Percentiles rank a stretch among this genome's conserved stretches.
Conservation (phyloP, 2,113 vertebrate genomes). For the Hydrolagus affinis region DNA sequence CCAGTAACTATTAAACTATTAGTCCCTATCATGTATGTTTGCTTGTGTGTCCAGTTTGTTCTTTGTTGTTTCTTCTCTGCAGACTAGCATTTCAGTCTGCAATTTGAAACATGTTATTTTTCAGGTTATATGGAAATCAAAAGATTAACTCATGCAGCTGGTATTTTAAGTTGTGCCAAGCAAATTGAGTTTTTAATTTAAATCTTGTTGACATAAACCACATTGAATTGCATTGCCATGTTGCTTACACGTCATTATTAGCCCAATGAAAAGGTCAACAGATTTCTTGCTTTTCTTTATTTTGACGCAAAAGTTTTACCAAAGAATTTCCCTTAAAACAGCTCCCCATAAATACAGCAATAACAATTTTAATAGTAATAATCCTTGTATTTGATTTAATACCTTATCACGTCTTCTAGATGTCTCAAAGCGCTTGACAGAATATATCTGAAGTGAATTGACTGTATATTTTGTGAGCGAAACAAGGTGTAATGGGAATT, state of each 20-base stretch:
- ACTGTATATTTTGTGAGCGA: too few relatives aligned
- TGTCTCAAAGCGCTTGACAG: too few relatives aligned
- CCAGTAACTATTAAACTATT: too few relatives aligned
- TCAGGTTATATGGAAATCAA: too few relatives aligned
- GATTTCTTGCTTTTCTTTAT: background rate
- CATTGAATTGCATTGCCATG: background rate
- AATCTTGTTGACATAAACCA: background rate
- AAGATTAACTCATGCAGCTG: background rate
- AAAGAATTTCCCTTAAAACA: background rate
- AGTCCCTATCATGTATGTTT: too few relatives aligned
- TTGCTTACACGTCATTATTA: background rate
- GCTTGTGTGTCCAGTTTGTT: too few relatives aligned
- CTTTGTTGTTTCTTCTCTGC: too few relatives aligned
- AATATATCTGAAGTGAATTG: too few relatives aligned
- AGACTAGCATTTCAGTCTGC: too few relatives aligned
- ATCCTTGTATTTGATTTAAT: too few relatives aligned
- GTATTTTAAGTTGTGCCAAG: background rate
- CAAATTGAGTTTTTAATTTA: background rate
- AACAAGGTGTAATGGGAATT: background rate
- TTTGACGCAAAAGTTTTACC: background rate
- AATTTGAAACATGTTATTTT: too few relatives aligned
- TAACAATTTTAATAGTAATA: background rate
- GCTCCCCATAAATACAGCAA: background rate
- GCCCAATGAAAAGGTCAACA: background rate
- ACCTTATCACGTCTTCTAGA: too few relatives aligned